Percentiles rank a stretch among this genome's conserved stretches.
Conservation (phyloP, 2,888 invertebrate species). For the Chaetogeoica ovagalla region DNA sequence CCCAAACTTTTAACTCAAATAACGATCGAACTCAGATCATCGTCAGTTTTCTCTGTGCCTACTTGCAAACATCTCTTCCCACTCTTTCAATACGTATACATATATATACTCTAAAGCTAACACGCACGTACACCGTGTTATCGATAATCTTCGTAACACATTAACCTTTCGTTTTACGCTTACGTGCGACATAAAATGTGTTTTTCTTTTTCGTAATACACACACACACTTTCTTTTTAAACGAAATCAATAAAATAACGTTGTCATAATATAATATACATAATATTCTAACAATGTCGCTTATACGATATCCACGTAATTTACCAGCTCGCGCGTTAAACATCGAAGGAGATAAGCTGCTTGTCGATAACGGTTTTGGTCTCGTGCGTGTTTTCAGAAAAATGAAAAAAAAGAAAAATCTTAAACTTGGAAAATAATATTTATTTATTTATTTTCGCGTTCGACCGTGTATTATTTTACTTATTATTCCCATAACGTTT, state of each 20-base stretch:
- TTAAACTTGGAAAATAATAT: neutral
- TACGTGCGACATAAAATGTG: neutral
- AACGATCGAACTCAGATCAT: neutral
- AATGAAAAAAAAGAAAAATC: neutral
- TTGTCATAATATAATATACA: constrained; percentile 1
- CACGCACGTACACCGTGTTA: neutral
- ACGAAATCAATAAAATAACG: constrained; percentile 37
- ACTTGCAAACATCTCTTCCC: neutral
- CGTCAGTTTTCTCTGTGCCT: neutral
- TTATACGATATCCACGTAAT: neutral
- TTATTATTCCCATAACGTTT: no score
- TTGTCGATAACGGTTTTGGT: neutral
- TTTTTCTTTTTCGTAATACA: neutral
- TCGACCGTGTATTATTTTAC: neutral
- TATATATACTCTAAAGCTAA: neutral
- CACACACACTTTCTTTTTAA: constrained; percentile 1
- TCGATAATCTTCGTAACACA: constrained; percentile 30
- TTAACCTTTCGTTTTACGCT: constrained; percentile 12
- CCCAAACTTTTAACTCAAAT: constrained; percentile 10
- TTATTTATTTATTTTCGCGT: no score
- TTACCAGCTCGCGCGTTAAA: neutral
- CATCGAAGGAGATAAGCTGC: neutral
- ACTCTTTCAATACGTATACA: neutral
- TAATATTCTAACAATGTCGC: constrained; percentile 11
- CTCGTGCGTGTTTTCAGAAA: neutral